Evolutionary conservation across 2,888 invertebrate genomes (phyloP).

Genomic region (Tipula unca): DNA sequence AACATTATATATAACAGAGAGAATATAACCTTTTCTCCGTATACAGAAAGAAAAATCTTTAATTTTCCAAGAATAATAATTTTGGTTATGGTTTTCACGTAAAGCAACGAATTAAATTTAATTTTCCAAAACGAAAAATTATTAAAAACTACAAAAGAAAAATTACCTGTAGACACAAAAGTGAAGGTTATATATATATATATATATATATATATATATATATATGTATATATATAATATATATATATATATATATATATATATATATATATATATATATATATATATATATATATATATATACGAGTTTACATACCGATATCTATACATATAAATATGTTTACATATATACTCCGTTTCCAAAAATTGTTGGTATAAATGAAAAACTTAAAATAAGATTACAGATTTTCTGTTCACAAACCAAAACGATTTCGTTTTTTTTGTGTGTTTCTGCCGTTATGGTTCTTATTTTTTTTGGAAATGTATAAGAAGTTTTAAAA

Average conservation of each 20-base stretch:
- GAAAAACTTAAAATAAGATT: constrained; percentile 1
- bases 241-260: no score
- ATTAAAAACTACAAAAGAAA: not conserved
- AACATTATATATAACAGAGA: not conserved
- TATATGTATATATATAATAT: no score
- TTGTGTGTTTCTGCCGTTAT: not conserved
- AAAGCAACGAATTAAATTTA: not conserved
- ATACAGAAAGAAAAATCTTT: not conserved
- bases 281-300: no score
- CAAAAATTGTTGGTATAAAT: not conserved
- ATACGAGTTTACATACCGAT: not conserved
- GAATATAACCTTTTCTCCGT: not conserved
- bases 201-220: no score
- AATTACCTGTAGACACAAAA: not conserved
- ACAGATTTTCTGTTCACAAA: constrained; percentile 8
- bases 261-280: no score
- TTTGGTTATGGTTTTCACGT: constrained; percentile 8
- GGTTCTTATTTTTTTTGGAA: not conserved
- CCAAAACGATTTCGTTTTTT: not conserved
- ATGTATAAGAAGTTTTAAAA: not conserved
- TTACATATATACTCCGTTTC: not conserved
- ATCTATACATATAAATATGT: not conserved
- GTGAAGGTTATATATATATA: not conserved
- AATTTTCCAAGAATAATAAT: not conserved
- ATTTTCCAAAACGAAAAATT: constrained; percentile 8